Evolutionary conservation across 2,888 invertebrate species (phyloP).

Genomic region (Deilephila elpenor): DNA sequence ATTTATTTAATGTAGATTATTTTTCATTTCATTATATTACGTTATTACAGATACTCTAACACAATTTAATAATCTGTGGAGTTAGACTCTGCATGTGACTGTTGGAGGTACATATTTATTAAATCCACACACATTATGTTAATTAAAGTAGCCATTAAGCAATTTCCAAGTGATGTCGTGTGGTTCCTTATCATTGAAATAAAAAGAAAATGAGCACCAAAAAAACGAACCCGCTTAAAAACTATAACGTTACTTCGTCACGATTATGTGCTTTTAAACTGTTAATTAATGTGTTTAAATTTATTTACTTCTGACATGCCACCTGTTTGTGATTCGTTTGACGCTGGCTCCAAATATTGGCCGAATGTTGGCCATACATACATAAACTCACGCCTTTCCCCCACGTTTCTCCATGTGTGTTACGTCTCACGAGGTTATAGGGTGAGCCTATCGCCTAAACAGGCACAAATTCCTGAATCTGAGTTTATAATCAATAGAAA

Average conservation of each 20-base stretch:
- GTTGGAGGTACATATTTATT: too few relatives aligned
- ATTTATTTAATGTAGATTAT: too few relatives aligned
- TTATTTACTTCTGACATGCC: conserved; percentile 6
- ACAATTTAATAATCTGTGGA: too few relatives aligned
- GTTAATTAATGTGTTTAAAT: conserved; percentile 7
- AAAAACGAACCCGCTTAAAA: conserved; percentile 2
- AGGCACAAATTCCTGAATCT: too few relatives aligned
- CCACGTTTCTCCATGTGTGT: too few relatives aligned
- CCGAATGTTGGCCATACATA: neutral
- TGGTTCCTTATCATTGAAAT: conserved; percentile 7
- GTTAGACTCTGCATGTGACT: too few relatives aligned
- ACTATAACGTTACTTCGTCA: conserved; percentile 13
- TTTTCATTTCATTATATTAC: too few relatives aligned
- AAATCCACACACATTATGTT: neutral
- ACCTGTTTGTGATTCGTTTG: neutral
- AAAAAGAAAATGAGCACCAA: neutral
- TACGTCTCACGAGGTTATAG: too few relatives aligned
- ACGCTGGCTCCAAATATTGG: neutral
- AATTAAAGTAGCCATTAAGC: neutral
- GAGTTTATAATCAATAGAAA: too few relatives aligned
- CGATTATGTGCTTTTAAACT: conserved; percentile 22
- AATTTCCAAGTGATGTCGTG: neutral
- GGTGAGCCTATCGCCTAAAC: too few relatives aligned
- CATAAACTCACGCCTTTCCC: too few relatives aligned
- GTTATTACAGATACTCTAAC: too few relatives aligned